phyloP scores from a whole-genome alignment of 2,888 invertebrate species.

The Drosophila kokeensis region DNA sequence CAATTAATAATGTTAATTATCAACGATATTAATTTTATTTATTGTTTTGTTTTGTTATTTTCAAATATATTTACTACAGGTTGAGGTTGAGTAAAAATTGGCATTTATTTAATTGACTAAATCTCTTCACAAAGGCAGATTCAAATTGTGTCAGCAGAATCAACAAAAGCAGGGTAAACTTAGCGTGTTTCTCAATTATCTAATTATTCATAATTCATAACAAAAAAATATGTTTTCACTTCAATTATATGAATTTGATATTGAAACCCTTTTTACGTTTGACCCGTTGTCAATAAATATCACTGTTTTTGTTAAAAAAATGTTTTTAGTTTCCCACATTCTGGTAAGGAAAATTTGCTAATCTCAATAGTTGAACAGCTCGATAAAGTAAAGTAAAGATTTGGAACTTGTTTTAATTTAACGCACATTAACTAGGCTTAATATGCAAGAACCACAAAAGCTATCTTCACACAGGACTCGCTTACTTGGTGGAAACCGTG shows the following conservation, averaged over 20 bases:
- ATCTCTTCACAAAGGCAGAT: background rate
- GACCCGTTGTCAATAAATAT: background rate
- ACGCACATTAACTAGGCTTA: constrained; percentile 19
- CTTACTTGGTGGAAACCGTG: background rate
- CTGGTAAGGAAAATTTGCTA: background rate
- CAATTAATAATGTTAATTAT: background rate
- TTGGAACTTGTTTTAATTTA: background rate
- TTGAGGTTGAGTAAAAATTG: background rate
- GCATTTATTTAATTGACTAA: background rate
- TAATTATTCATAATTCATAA: background rate
- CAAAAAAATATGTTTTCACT: background rate
- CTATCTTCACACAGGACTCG: background rate
- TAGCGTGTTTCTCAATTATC: background rate
- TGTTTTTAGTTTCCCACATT: background rate
- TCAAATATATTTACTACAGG: background rate
- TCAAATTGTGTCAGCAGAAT: background rate
- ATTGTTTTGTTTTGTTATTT: background rate
- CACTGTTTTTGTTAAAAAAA: background rate
- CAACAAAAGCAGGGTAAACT: background rate
- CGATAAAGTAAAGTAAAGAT: background rate
- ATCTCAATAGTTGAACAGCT: background rate
- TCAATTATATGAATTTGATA: background rate
- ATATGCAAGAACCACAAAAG: constrained; percentile 22
- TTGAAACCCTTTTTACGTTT: background rate
- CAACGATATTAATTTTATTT: background rate